Percentiles rank a stretch among this genome's conserved stretches.
Conservation (phyloP, 2,888 invertebrate species). For the Diplolepis rosae region DNA sequence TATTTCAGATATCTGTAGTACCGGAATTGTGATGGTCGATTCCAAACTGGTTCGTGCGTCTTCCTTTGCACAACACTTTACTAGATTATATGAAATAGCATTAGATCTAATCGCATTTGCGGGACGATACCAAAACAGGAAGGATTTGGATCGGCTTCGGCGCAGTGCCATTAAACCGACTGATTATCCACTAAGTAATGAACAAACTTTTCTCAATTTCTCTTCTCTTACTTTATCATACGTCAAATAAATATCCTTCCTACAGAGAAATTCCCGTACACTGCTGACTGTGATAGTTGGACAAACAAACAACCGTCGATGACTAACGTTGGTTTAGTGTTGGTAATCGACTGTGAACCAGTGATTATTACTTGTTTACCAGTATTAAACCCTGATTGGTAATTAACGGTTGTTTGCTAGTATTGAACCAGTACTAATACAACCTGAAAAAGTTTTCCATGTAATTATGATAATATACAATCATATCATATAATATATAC, state of each 20-base stretch:
- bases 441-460: too few species aligned
- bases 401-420: too few species aligned
- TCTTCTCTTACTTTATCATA: background rate
- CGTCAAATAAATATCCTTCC: background rate
- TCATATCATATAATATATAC: too few species aligned
- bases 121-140: conserved; percentile 12
- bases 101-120: conserved; percentile 25
- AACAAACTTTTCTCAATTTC: background rate
- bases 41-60: background rate
- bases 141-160: background rate
- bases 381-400: too few species aligned
- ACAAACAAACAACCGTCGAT: too few species aligned
- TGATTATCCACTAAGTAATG: conserved; percentile 12
- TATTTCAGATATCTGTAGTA: conserved; percentile 1
- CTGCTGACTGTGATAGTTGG: too few species aligned
- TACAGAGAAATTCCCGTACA: too few species aligned
- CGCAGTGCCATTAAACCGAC: background rate
- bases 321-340: too few species aligned
- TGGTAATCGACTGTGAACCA: too few species aligned
- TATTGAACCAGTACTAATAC: too few species aligned
- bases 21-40: conserved; percentile 1
- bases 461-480: too few species aligned
- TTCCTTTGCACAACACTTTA: conserved; percentile 24
- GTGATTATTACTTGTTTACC: too few species aligned
- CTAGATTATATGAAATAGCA: conserved; percentile 26